Evolutionary conservation across 2,797 vertebrate species (phyloP), one percentile per base, ranked within the genome.

Genomic region (Darevskia mixta): DNA sequence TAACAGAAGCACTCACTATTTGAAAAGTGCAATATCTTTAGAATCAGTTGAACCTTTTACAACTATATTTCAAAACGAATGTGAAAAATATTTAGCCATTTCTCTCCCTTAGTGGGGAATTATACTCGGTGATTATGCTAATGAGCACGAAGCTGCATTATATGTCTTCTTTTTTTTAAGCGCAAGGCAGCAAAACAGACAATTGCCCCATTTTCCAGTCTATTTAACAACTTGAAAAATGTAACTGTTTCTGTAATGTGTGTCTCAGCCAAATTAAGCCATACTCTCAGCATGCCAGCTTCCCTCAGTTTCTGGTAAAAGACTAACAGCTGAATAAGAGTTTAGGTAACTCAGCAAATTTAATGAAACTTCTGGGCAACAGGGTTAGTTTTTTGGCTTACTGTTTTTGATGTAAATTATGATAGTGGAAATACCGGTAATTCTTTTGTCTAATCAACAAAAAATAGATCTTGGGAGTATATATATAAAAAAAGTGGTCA

Each of bases 161-260:
- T 73, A n/a, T 80, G 72, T 69, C 78, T 64, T 80, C 69, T 67
- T 49, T n/a, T 17, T 18, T 41, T 41, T 41, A 80, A 87, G 49
- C 66, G 5, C 61, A 58, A 69, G 87, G 83, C 88, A 76, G 25
- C 43, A 81, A 85, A 69, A 80, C 32, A 88, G 76, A 69, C 88
- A 85, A 49, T 89, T 89, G 66, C n/a, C 76, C 78, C 88, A 89
- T 89, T 89, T 89, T 89, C 88, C 83, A 89, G 58, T 81, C 88
- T 89, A 85, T 85, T 89, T 89, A 89, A 89, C 83, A 41, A 66
- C 55, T 49, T 85, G 83, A 89, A 80, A 80, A 85, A 79, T 78
- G 81, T 78, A 64, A 88, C 87, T 76, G 43, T 67, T 55, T 83
- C 29, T 35, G n/a, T 77, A 83, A 76, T 67, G 20, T 76, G 80